Base-by-base conservation (phyloP, 2,113 vertebrate genomes). In the Lethenteron camtschaticum region DNA sequence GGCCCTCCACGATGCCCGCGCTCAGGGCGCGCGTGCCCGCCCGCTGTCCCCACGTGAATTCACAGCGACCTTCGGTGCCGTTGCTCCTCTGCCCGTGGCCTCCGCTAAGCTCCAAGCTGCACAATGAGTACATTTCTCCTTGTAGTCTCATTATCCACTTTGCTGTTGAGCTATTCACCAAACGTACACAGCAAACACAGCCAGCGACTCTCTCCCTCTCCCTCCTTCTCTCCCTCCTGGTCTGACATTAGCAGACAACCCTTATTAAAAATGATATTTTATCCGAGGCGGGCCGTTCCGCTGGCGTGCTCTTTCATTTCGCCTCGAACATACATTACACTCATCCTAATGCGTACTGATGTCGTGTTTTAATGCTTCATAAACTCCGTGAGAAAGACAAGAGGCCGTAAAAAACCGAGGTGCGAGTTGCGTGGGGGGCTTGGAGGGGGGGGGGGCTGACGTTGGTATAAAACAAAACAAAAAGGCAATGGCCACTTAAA, bases 251-350 rank as follows among this genome's bases (percentile, higher is more conserved):
- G 63, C 9, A 66, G 63, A 66, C 63, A 66, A 24, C 63, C n/a
- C 63, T 66, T 66, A 66, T 66, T 66, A 66, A 66, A 66, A 66
- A 66, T 66, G 63, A 66, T 66, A 66, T 66, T 66, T 66, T 66
- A 66, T 66, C 63, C 63, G n/a, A 66, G 63, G 63, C 63, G 63
- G n/a, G n/a, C 63, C 63, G 63, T 66, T 66, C 63, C 63, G 63
- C 63, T 66, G 10, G 63, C 63, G 63, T 66, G 63, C 63, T 66
- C 63, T 66, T 66, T 66, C 63, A 66, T 66, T 66, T 66, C 63
- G 63, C 24, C 24, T n/a, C 63, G 63, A 66, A 66, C 63, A 66
- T 66, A 66, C 63, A 66, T 66, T 66, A 66, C 63, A 24, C 63
- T 66, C 63, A 24, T 66, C 63, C 63, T 66, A 66, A 66, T 66